Evolutionary conservation across 2,888 invertebrate species (phyloP), one percentile per base, ranked within the genome.

Genomic region (Drepana falcataria): DNA sequence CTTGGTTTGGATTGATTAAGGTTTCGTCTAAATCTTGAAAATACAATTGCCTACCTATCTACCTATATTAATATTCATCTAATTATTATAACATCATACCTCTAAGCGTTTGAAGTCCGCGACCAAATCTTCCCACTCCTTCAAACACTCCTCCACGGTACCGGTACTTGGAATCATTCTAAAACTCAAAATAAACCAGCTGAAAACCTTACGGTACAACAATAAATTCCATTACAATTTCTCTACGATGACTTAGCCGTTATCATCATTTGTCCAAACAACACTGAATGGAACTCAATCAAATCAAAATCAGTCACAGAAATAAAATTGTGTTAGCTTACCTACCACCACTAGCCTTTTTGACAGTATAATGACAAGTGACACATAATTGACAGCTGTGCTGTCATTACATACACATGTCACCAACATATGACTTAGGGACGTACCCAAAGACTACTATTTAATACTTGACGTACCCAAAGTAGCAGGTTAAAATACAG

Each of bases 81-180:
- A 49, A 37, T 55, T 53, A 54, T 48, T 55, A 9, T 48, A 35
- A 51, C 48, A 51, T 7, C 61, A 82, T 92, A 97, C 97, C 94
- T 97, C 96, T 60, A 97, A 92, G 60, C 94, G 93, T 81, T 95
- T 95, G 81, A 94, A 97, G 79, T 97, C 97, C 49, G 92, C 91
- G 55, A 93, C 85, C 64, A 97, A 91, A 77, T 97, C 97, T 63
- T 95, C 93, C 95, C 96, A 96, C 77, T 97, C 96, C 76, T 94
- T 94, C 51, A 93, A 60, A 79, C 94, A 92, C 68, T 94, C 93
- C 64, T 93, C 93, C 60, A 92, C 84, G 72, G 94, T 93, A 33
- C 51, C 51, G 40, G 51, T 51, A 51, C 60, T 63, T 74, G 35
- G 52, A 48, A 56, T 49, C 63, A 55, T 61, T 61, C 51, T 21